Conservation (phyloP, 2,113 vertebrate genomes). For the Pardalotus punctatus region DNA sequence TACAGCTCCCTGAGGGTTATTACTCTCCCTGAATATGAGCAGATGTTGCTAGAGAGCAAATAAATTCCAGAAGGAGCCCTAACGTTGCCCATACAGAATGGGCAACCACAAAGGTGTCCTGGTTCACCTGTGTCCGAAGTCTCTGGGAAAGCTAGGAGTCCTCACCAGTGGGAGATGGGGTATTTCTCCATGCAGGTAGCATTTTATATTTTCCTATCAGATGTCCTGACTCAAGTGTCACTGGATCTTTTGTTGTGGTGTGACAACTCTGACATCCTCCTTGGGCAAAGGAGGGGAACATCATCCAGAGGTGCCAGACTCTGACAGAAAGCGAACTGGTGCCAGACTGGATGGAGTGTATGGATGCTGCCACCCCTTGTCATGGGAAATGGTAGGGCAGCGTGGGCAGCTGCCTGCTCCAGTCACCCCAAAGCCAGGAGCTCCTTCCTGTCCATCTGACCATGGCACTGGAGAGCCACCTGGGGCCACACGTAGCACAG, state of each 20-base stretch:
- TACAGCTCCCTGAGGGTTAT: not conserved
- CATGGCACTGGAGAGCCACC: not conserved
- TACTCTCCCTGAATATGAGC: not conserved
- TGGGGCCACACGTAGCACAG: rapidly evolving
- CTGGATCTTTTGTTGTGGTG: not conserved
- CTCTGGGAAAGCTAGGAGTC: not conserved
- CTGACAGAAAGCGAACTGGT: not conserved
- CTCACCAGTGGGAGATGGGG: not conserved
- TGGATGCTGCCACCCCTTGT: not conserved
- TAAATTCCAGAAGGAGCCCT: not conserved
- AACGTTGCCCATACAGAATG: not conserved
- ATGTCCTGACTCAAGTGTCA: not conserved
- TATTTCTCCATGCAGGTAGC: not conserved
- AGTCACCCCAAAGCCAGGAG: not conserved
- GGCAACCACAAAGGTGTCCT: not conserved
- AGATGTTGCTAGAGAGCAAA: not conserved
- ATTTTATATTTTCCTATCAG: not conserved
- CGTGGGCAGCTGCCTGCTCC: not conserved
- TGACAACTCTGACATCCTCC: not conserved
- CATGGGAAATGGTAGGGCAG: not conserved
- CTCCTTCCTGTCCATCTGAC: not conserved
- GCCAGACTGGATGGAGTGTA: not conserved
- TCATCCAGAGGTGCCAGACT: not conserved
- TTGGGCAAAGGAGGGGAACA: rapidly evolving
- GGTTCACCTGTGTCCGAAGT: not conserved